Conservation (phyloP, 2,888 invertebrate species). For the Halictus quadricinctus region DNA sequence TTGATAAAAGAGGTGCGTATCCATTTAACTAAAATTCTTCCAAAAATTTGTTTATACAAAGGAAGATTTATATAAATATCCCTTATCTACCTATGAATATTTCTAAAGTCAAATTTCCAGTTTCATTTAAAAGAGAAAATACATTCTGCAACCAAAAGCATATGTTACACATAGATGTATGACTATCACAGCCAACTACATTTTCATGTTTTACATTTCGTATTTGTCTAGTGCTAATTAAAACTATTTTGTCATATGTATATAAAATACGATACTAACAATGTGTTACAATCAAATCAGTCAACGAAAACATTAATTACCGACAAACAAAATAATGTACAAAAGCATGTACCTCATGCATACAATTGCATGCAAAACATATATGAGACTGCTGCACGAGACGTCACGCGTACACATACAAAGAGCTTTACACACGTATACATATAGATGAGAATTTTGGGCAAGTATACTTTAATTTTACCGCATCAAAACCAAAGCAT, state of each 20-base stretch:
- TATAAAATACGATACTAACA: background rate
- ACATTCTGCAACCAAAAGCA: background rate
- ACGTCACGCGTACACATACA: slow-evolving; percentile 5
- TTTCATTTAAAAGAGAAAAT: background rate
- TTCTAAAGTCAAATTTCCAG: background rate
- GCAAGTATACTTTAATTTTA: slow-evolving; percentile 36
- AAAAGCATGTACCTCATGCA: background rate
- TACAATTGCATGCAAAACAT: slow-evolving; percentile 20
- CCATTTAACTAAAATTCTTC: background rate
- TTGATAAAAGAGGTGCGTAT: background rate
- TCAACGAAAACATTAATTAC: background rate
- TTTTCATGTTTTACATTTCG: background rate
- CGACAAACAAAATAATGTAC: background rate
- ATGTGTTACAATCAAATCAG: background rate
- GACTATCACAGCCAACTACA: background rate
- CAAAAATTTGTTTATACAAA: background rate
- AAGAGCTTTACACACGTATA: background rate
- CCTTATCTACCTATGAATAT: background rate
- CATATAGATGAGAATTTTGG: slow-evolving; percentile 17
- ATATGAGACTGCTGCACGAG: slow-evolving; percentile 15
- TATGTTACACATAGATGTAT: background rate
- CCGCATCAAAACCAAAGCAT: slow-evolving; percentile 34
- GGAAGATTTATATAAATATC: background rate
- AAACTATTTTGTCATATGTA: too few relatives aligned
- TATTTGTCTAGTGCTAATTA: background rate